Base-by-base conservation (phyloP, 2,888 invertebrate genomes). In the Tinea semifulvella region DNA sequence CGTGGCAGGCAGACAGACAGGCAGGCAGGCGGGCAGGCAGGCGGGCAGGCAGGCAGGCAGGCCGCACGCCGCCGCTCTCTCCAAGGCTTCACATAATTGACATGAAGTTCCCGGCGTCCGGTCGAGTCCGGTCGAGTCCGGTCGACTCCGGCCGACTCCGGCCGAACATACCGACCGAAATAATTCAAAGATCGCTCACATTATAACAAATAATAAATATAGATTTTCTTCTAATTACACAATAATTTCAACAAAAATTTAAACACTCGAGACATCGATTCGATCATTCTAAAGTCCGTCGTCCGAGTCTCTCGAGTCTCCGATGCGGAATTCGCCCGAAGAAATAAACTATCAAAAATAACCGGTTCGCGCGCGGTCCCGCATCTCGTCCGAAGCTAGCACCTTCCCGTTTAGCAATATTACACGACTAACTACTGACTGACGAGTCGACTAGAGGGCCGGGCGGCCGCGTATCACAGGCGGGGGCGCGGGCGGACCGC, bases 341-440 rank as follows among this genome's bases (percentile, higher is more conserved):
- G 66, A 66, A 79, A 77, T 74, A 77, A 79, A 75, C 73, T 80
- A 80, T 79, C 79, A 79, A 80, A 80, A 80, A 80, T 79, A 80
- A 80, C 71, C 75, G 77, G 74, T 69, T 74, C 77, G 77, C 79
- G 66, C 68, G 58, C 65, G 69, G 77, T 77, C 76, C 77, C 72
- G 74, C 76, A 74, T 75, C 73, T 75, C 74, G 75, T 79, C 76
- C 76, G 75, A 76, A 79, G 79, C 79, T 80, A 80, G 79, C 79
- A 80, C 79, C 79, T 77, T 79, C 77, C 76, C 76, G 67, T 75
- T 77, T 68, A 72, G 69, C 72, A 75, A 74, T 69, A 75, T 36
- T 71, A 72, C 75, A 77, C 74, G 70, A 75, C 77, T 77, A 77
- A 77, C 76, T 75, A 76, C 63, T 74, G 76, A 75, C 71, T 75